A percentile compares a stretch with the other conserved stretches of the same genome.
phyloP scores from a whole-genome alignment of 2,113 vertebrate genomes.

The Electrona antarctica region DNA sequence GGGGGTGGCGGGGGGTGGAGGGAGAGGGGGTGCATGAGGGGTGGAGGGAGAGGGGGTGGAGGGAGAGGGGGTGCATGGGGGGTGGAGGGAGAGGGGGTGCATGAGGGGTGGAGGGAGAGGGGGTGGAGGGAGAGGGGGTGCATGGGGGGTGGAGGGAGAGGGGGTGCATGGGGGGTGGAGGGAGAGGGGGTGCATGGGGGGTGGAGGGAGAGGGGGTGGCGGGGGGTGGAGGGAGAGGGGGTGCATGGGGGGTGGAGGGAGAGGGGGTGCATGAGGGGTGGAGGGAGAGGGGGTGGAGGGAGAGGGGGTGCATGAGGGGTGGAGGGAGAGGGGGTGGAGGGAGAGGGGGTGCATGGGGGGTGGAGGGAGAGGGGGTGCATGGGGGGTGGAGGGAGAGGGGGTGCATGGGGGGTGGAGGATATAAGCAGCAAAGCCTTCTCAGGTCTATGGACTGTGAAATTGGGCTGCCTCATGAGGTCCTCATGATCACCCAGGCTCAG shows the following conservation, averaged over 20 bases:
- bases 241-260: background rate
- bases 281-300: too few relatives aligned
- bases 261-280: background rate
- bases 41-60: too few relatives aligned
- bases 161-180: background rate
- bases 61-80: background rate
- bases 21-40: background rate
- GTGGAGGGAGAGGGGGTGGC: too few relatives aligned
- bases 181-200: background rate
- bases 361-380: too few relatives aligned
- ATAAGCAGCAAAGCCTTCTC: background rate
- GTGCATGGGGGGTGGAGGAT: background rate
- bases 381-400: background rate
- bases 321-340: too few relatives aligned
- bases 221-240: too few relatives aligned
- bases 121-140: too few relatives aligned
- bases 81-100: background rate
- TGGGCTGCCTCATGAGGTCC: background rate
- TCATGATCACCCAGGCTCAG: conserved; percentile 9
- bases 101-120: background rate
- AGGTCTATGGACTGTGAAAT: conserved; percentile 21
- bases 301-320: background rate
- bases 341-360: background rate
- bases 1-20: too few relatives aligned
- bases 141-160: background rate